phyloP scores from a whole-genome alignment of 2,888 invertebrate genomes.

The Yponomeuta malinellus region DNA sequence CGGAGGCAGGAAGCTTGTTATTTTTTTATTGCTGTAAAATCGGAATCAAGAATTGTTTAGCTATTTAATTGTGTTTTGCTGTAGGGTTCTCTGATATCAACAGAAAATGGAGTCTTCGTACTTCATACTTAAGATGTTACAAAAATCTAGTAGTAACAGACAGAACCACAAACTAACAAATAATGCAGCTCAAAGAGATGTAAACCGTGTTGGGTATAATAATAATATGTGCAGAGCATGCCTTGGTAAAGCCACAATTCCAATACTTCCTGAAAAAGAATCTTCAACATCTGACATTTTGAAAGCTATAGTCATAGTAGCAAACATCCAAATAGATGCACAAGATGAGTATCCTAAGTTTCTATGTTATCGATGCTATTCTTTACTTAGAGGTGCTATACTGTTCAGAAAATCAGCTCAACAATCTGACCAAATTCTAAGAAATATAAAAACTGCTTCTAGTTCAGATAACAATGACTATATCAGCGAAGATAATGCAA shows the following conservation, averaged over 20 bases:
- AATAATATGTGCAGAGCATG: constrained; percentile 2
- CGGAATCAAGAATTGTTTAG: too few species aligned
- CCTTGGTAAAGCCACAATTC: not conserved
- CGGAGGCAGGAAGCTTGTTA: too few species aligned
- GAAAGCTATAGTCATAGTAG: not conserved
- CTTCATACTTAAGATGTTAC: not conserved
- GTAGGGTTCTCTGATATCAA: not conserved
- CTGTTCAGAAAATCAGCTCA: constrained; percentile 8
- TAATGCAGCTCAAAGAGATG: not conserved
- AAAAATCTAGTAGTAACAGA: not conserved
- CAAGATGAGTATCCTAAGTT: not conserved
- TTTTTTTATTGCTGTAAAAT: too few species aligned
- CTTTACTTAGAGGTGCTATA: constrained; percentile 1
- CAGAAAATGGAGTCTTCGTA: not conserved
- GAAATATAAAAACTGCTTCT: not conserved
- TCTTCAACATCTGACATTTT: constrained; percentile 1
- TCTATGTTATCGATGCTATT: constrained; percentile 2
- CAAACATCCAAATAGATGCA: constrained; percentile 1
- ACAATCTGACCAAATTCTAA: constrained; percentile 6
- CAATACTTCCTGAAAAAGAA: not conserved
- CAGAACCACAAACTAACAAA: not conserved
- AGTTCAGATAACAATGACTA: not conserved
- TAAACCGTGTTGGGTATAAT: not conserved
- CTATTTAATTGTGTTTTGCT: too few species aligned
- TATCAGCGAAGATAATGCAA: not conserved